A percentile compares a stretch with the other conserved stretches of the same genome.
Conservation (phyloP, 2,113 vertebrate species). For the Excalfactoria chinensis region DNA sequence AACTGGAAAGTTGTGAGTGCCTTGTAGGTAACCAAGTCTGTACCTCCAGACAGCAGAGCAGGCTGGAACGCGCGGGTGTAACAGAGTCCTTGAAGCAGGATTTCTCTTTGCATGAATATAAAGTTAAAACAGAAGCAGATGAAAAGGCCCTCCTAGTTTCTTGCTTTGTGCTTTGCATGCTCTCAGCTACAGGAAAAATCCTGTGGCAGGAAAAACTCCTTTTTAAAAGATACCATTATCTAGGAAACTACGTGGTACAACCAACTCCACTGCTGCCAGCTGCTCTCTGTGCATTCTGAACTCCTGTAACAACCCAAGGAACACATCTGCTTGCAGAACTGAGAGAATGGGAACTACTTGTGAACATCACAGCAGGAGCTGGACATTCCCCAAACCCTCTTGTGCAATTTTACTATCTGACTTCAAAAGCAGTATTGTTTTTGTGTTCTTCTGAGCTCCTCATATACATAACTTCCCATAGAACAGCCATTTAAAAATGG, state of each 20-base stretch:
- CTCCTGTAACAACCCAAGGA: neutral
- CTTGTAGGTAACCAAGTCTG: neutral
- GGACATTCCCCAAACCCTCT: neutral
- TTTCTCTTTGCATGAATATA: constrained; percentile 15
- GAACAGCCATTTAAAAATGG: neutral
- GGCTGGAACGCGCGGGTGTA: neutral
- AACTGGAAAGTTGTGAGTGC: neutral
- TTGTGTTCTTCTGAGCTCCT: neutral
- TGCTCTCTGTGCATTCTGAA: neutral
- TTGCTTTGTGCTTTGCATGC: neutral
- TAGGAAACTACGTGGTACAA: neutral
- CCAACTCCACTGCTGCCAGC: neutral
- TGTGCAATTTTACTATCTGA: neutral
- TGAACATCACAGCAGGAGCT: neutral
- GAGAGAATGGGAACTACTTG: neutral
- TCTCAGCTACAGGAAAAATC: neutral
- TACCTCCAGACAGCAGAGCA: neutral
- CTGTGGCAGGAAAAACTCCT: neutral
- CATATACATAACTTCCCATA: neutral
- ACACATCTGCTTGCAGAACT: neutral
- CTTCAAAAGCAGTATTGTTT: constrained; percentile 3
- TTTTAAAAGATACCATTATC: neutral
- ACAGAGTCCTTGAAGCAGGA: neutral
- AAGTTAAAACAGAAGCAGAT: neutral
- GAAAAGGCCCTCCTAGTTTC: neutral